phyloP scores from a whole-genome alignment of 2,797 vertebrate genomes.

The Thaleichthys pacificus region DNA sequence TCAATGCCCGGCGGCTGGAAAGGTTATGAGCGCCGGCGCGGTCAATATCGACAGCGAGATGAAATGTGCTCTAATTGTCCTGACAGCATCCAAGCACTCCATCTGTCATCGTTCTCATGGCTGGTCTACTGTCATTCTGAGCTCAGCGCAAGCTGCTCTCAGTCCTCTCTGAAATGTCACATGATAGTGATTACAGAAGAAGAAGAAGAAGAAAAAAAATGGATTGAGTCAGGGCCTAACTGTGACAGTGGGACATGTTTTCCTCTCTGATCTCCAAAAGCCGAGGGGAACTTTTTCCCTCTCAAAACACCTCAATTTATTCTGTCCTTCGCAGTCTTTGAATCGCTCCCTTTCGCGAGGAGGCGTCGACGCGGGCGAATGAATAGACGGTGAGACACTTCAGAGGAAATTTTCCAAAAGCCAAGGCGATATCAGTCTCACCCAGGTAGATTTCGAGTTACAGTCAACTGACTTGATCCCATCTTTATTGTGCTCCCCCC shows the following conservation, averaged over 20 bases:
- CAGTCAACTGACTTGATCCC: not conserved
- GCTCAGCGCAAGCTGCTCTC: slow-evolving; percentile 50
- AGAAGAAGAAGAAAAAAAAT: not conserved
- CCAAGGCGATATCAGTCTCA: not conserved
- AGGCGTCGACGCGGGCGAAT: not conserved
- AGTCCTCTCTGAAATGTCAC: slow-evolving; percentile 26
- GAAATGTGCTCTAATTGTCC: slow-evolving; percentile 58
- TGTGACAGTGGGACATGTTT: not conserved
- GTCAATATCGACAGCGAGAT: slow-evolving; percentile 43
- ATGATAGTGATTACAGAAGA: slow-evolving; percentile 8
- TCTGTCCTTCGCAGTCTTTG: not conserved
- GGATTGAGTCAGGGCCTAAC: not conserved
- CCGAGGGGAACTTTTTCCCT: not conserved
- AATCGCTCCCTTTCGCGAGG: not conserved
- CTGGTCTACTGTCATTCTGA: slow-evolving; percentile 47
- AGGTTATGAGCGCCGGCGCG: slow-evolving; percentile 47
- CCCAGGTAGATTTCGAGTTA: not conserved
- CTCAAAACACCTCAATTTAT: not conserved
- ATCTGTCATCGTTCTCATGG: slow-evolving; percentile 57
- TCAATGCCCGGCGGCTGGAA: slow-evolving; percentile 15
- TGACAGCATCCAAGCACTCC: slow-evolving; percentile 47
- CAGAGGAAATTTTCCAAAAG: not conserved
- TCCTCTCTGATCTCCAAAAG: not conserved
- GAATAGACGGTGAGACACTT: not conserved
- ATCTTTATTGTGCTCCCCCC: not conserved